Evolutionary conservation across 2,888 invertebrate species (phyloP), one percentile per base, ranked within the genome.

Genomic region (Erpobdella octoculata): DNA sequence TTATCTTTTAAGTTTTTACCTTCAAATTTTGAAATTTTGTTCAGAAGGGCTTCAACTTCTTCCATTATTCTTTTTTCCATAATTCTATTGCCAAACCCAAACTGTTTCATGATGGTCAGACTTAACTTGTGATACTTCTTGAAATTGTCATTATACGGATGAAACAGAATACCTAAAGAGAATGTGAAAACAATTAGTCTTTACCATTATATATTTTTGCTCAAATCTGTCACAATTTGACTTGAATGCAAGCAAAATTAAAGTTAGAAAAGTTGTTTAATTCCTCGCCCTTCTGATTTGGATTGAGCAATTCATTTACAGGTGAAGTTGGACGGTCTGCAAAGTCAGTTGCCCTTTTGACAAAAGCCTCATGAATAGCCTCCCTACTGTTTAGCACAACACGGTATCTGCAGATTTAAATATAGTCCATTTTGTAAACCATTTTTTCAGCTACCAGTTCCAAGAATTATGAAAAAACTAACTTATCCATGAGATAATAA

Each of bases 1-100:
- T 58, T 58, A 62, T 53, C 28, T n/a, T 25, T 1, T 53, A 1
- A 53, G 9, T 1, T 33, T 4, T 33, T 28, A 62, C 62, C 62
- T 8, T 62, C 2, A 35, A 62, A 62, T 33, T 35, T 62, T 31
- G 62, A 28, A 2, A 72, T 21, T 6, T 25, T 33, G 8, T 68
- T 61, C 8, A 72, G 15, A 6, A 69, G 41, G 31, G 37, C 5
- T 2, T 5, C 15, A 6, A 61, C 59, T 21, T 69, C 61, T 5
- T 37, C 25, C n/a, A 59, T 68, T n/a, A 72, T 72, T n/a, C 62
- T n/a, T n/a, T 35, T 58, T 58, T 72, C 72, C 38, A 68, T 69
- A n/a, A 72, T 31, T n/a, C 38, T 31, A 18, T 59, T 28, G 15
- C 72, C 72, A 53, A 38, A 61, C 12, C 72, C 72, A 38, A 72